Evolutionary conservation across 2,888 invertebrate genomes (phyloP), one percentile per base, ranked within the genome.

Genomic region (Dione juno): DNA sequence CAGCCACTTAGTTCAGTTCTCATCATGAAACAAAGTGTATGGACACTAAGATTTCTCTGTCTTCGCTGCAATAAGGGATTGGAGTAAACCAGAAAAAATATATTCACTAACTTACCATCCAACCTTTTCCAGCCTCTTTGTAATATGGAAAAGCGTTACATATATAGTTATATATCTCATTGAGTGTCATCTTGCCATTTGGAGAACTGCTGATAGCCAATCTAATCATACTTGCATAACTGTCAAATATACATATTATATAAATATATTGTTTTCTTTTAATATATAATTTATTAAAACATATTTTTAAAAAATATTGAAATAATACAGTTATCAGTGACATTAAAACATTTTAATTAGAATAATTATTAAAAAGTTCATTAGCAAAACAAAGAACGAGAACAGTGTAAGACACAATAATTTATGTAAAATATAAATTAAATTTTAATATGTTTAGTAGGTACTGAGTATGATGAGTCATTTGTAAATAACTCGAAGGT

Each of bases 161-260:
- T 58, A 96, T 96, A 91, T 95, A 96, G 77, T 95, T 94, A 84
- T 96, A 96, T 77, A 96, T 96, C 85, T 96, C 96, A 77, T 95
- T 95, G 45, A 96, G 89, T 3, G 96, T 96, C 96, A 96, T 95
- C 90, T 95, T 95, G 77, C 95, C 95, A 80, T 94, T 94, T 2
- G 94, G 89, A 1, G 95, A 94, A 80, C 94, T 94, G 88, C 94
- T 95, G 78, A 96, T 96, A 8, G 96, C 96, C 78, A 95, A 90
- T 74, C 95, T 91, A 77, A 96, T 96, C 86, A 96, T 94, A 79
- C 95, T 95, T 53, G 96, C 96, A 84, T 96, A 96, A 79, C 96
- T 96, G 89, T 7, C 88, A 90, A 57, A 48, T 45, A 16, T 64
- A 65, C 2, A 50, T 40, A 35, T 48, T 37, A 64, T n/a, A 35